Evolutionary conservation across 2,888 invertebrate genomes (phyloP).

Genomic region (Brenthis daphne): DNA sequence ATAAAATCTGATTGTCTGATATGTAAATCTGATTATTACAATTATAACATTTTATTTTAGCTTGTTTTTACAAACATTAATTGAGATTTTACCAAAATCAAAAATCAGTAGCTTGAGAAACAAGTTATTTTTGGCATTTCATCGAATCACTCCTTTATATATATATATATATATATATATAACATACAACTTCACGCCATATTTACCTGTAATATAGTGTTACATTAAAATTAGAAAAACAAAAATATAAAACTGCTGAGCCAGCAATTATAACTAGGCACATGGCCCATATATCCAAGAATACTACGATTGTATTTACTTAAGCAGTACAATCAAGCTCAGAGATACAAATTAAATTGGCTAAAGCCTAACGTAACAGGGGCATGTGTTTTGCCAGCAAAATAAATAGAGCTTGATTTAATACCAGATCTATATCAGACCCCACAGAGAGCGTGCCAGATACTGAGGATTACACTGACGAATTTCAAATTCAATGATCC

Average conservation of each 20-base stretch:
- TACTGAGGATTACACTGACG: constrained; percentile 29
- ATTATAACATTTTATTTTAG: too few species aligned
- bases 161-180: too few species aligned
- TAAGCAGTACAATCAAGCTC: constrained; percentile 20
- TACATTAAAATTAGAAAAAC: too few species aligned
- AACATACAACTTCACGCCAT: too few species aligned
- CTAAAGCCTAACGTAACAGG: constrained; percentile 24
- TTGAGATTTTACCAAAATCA: too few species aligned
- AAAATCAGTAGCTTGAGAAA: too few species aligned
- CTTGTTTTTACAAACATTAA: too few species aligned
- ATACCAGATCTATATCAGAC: constrained; percentile 20
- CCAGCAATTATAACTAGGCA: not conserved
- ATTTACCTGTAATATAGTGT: too few species aligned
- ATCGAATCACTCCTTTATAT: too few species aligned
- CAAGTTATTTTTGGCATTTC: too few species aligned
- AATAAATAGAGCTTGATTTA: constrained; percentile 28
- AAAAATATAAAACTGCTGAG: not conserved
- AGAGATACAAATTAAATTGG: constrained; percentile 32
- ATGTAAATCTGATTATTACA: too few species aligned
- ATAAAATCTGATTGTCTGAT: too few species aligned
- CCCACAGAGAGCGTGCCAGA: constrained; percentile 21
- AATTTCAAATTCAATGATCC: constrained; percentile 35
- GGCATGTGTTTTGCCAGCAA: constrained; percentile 29
- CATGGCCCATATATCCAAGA: not conserved
- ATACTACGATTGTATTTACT: constrained; percentile 5